phyloP scores from a whole-genome alignment of 2,797 vertebrate genomes.

The Atherinosoma microstoma region DNA sequence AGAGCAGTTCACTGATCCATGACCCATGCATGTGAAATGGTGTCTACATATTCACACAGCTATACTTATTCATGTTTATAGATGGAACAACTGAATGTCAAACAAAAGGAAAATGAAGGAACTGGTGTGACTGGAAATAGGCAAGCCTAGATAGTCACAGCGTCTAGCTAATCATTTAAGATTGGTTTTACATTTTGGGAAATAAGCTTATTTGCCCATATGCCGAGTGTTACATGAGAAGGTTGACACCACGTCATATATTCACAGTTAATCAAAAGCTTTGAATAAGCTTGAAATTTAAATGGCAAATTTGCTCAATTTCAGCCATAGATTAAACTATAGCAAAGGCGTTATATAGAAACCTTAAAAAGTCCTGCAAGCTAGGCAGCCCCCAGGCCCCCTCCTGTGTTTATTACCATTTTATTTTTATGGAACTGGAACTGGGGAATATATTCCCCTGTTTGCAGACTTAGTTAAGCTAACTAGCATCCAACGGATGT shows the following conservation, averaged over 20 bases:
- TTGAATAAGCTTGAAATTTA: neutral
- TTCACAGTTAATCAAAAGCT: neutral
- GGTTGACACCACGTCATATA: neutral
- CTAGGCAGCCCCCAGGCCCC: too few species aligned
- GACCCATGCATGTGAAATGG: constrained; percentile 51
- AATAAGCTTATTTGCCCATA: constrained; percentile 7
- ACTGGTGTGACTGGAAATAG: constrained; percentile 39
- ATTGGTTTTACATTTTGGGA: neutral
- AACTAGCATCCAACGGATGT: too few species aligned
- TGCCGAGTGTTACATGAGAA: constrained; percentile 6
- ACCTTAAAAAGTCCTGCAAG: too few species aligned
- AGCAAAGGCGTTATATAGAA: too few species aligned
- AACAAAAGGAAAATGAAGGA: constrained; percentile 48
- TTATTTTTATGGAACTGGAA: too few species aligned
- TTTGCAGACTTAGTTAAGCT: too few species aligned
- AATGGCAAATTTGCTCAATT: neutral
- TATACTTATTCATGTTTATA: constrained; percentile 42
- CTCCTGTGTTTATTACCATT: too few species aligned
- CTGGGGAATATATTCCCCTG: too few species aligned
- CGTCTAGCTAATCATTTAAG: constrained; percentile 8
- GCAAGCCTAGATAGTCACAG: neutral
- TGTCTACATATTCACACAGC: constrained; percentile 52
- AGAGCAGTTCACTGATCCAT: constrained; percentile 29
- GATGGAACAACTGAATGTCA: constrained; percentile 24
- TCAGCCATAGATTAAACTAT: too few species aligned